These are phyloP conservation scores for Sebastes nivosus DNA, from an alignment of 2,797 vertebrate species.

Conservation along the genomic window DNA sequence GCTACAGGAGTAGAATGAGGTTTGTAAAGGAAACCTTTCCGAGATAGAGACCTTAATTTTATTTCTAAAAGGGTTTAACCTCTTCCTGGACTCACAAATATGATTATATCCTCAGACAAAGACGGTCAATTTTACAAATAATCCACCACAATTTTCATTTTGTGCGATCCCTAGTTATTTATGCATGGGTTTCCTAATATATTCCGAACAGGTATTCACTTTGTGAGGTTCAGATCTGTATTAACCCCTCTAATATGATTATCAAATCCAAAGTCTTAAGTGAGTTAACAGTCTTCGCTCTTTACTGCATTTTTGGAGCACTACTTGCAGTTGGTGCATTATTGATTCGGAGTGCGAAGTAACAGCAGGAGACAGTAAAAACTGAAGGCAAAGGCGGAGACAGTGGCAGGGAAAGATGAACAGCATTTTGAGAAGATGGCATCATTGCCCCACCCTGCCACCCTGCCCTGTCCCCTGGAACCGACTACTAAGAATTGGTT, in stretches of 20 bases:
- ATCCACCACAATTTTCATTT: neutral
- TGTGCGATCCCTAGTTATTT: neutral
- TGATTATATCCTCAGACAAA: constrained; percentile 37
- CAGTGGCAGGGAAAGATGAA: neutral
- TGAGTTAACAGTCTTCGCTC: neutral
- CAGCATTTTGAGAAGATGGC: neutral
- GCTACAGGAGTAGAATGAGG: neutral
- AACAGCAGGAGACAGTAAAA: neutral
- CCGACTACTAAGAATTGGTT: constrained; percentile 6
- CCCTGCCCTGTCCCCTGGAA: constrained; percentile 16
- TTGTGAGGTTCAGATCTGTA: constrained; percentile 10
- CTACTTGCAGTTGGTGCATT: neutral
- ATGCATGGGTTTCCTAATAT: neutral
- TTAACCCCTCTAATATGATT: constrained; percentile 17
- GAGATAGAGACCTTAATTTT: constrained; percentile 21
- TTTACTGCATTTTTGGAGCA: neutral
- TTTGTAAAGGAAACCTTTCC: constrained; percentile 7
- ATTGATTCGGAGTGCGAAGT: neutral
- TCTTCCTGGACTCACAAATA: constrained; percentile 37
- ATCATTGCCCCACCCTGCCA: constrained; percentile 25
- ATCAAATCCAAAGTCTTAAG: neutral
- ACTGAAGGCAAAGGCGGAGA: neutral
- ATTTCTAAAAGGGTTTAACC: constrained; percentile 42
- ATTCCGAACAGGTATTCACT: constrained; percentile 11
- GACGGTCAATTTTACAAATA: neutral